Evolutionary conservation across 1,140 invertebrate species (phyloP), one percentile per base, ranked within the genome.

Genomic region (Archivesica marissinica): DNA sequence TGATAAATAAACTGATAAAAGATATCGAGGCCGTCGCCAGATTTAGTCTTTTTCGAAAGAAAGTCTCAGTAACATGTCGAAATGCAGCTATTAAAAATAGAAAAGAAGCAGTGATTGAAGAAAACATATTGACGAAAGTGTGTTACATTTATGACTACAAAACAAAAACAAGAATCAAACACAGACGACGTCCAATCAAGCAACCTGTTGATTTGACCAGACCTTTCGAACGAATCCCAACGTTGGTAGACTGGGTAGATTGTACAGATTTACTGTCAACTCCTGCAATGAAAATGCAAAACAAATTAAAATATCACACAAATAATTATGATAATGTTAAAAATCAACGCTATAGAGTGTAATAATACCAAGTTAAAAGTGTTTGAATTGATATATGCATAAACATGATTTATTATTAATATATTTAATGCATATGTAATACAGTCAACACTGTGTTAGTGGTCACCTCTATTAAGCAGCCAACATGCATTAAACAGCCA

Each of bases 201-300:
- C 56, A 17, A 6, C 6, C 54, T 20, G 56, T 78, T 3, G 54
- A 64, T 64, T 47, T 78, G 28, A 61, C 54, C 2, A 64, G 41
- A 72, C 7, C 33, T n/a, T 72, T 47, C 33, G 25, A 44, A 25
- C 15, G 80, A 11, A 20, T 83, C 50, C 80, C 80, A 28, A 83
- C 68, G 9, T 83, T 83, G 25, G 30, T 83, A 23, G 39, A 83
- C 39, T 83, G 80, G 80, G 80, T 74, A 1, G 68, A 75, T 28
- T 75, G 38, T 33, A 75, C n/a, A 23, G 54, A 70, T 35, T 13
- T 82, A 2, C 33, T 75, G 11, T 64, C 38, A 0, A 83, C 64
- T 35, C 80, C 80, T 6, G 47, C 80, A 7, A 83, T 83, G 70
- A 56, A 56, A 59, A 82, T 72, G 79, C 79, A 83, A 35, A 59